Evolutionary conservation across 2,888 invertebrate genomes (phyloP).

Genomic region (Troides oblongomaculatus): DNA sequence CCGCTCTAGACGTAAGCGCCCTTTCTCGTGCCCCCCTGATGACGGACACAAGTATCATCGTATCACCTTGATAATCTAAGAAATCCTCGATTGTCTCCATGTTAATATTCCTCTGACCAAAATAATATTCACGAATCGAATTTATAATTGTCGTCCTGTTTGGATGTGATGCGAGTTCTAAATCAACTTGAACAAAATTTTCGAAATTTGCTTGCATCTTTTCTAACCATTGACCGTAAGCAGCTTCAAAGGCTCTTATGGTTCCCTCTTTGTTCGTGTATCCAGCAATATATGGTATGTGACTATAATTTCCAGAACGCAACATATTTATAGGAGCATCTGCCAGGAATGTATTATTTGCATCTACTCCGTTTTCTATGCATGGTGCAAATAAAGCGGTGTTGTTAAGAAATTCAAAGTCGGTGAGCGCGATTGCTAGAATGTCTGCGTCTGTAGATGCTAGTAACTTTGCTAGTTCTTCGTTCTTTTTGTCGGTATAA

Average conservation of each 20-base stretch:
- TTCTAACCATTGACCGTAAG: slow-evolving; percentile 47
- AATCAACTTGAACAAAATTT: slow-evolving; percentile 60
- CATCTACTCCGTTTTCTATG: slow-evolving; percentile 52
- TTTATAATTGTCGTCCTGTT: slow-evolving; percentile 43
- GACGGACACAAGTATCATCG: slow-evolving; percentile 52
- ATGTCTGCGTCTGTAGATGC: slow-evolving; percentile 44
- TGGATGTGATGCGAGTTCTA: slow-evolving; percentile 42
- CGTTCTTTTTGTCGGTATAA: slow-evolving; percentile 45
- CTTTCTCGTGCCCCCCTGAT: slow-evolving; percentile 59
- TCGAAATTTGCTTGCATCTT: slow-evolving; percentile 61
- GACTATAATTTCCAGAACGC: slow-evolving; percentile 52
- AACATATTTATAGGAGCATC: slow-evolving; percentile 59
- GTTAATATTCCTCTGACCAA: slow-evolving; percentile 45
- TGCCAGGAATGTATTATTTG: slow-evolving; percentile 50
- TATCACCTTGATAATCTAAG: slow-evolving; percentile 65
- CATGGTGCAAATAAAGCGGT: slow-evolving; percentile 68
- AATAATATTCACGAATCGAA: slow-evolving; percentile 55
- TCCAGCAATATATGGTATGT: slow-evolving; percentile 61
- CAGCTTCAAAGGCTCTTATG: slow-evolving; percentile 53
- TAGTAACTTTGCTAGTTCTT: slow-evolving; percentile 51
- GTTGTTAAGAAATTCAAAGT: slow-evolving; percentile 56
- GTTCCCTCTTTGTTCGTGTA: slow-evolving; percentile 66
- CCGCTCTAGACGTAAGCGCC: slow-evolving; percentile 47
- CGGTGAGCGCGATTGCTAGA: slow-evolving; percentile 44
- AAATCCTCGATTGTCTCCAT: slow-evolving; percentile 60